Base-by-base conservation (phyloP, 2,797 vertebrate species). In the Sciurus vulgaris region DNA sequence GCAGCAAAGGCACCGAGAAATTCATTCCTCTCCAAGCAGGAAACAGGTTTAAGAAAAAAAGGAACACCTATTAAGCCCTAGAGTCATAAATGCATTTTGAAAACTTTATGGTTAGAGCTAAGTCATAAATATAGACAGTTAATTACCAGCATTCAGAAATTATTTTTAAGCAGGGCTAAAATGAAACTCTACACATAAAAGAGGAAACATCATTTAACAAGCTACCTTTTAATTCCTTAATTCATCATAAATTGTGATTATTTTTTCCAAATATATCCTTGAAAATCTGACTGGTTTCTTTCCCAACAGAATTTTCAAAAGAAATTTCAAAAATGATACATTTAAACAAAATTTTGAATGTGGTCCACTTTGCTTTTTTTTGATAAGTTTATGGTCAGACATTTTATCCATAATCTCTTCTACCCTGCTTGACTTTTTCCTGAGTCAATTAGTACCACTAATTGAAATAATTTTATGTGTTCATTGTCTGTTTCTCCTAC, bases 191-290 rank as follows among this genome's bases (percentile, higher is more conserved):
- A 56, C 44, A 51, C 81, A 92, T 85, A 93, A 95, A 93, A 95
- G 59, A 67, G 28, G 70, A 89, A 96, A 73, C 18, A 76, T 82
- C 86, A 93, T 76, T 93, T 93, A 94, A 84, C 26, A 94, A 85
- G 77, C 61, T 69, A 92, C 67, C n/a, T 84, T 94, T 94, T 95
- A 95, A 94, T 96, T 86, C 79, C 22, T 96, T 96, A 93, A 95
- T 67, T 93, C 77, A n/a, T 90, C 70, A 82, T 69, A 77, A 94
- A 82, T 87, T 76, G 77, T 17, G 24, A 82, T 35, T 77, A 91
- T 87, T 76, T 63, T 61, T 61, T 56, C 89, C 10, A 88, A 82
- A 85, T 67, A 59, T 81, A 86, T 85, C 86, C 90, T 82, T 59
- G 73, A 93, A 92, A 93, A 41, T 51, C 41, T 72, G 13, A 86